A percentile compares a stretch with the other conserved stretches of the same genome.
phyloP scores from a whole-genome alignment of 1,140 invertebrate species.

The Oedothorax gibbosus region DNA sequence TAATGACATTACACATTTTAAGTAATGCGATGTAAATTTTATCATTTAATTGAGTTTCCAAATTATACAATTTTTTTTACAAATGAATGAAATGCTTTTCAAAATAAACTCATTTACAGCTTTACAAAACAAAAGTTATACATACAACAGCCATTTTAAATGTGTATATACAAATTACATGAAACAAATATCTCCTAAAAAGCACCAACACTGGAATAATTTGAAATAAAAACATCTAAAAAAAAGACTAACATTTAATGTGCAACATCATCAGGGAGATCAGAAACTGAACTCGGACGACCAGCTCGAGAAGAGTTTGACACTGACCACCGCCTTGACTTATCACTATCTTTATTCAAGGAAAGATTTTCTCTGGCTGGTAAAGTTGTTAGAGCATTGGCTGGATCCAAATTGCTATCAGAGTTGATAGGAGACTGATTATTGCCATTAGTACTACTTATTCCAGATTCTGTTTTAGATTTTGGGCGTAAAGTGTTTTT shows the following conservation, averaged over 20 bases:
- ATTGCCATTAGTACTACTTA: conserved; percentile 46
- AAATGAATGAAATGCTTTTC: neutral
- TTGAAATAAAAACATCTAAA: conserved; percentile 27
- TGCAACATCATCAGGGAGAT: conserved; percentile 52
- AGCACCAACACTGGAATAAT: conserved; percentile 48
- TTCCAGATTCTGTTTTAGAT: conserved; percentile 63
- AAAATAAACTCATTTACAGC: conserved; percentile 22
- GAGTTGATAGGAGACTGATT: conserved; percentile 49
- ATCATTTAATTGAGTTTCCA: too few relatives aligned
- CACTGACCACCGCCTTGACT: conserved; percentile 58
- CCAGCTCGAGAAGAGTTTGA: conserved; percentile 50
- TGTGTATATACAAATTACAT: conserved; percentile 3
- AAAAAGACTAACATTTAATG: conserved; percentile 53
- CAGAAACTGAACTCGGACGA: conserved; percentile 55
- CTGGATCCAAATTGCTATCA: conserved; percentile 61
- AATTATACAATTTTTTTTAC: too few relatives aligned
- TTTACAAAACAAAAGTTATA: conserved; percentile 22
- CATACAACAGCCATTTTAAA: conserved; percentile 8
- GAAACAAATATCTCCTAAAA: conserved; percentile 17
- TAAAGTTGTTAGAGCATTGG: conserved; percentile 23
- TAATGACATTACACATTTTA: too few relatives aligned
- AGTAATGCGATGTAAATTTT: too few relatives aligned
- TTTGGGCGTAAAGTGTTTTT: conserved; percentile 72
- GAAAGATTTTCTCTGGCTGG: conserved; percentile 18
- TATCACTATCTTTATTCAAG: conserved; percentile 54